Conservation (phyloP, 2,113 vertebrate species). For the Piliocolobus tephrosceles region DNA sequence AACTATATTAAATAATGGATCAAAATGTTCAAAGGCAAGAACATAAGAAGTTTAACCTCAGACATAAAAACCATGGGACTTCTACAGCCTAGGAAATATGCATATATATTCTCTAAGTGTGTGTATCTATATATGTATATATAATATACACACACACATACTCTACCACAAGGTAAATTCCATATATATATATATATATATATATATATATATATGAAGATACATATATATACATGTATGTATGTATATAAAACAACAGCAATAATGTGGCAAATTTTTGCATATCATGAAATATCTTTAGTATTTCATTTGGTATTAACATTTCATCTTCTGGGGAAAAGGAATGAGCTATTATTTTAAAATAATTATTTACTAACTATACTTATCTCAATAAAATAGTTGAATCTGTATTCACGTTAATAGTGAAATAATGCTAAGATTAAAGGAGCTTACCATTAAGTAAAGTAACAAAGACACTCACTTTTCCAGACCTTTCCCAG, state of each 20-base stretch:
- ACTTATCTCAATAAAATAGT: slow-evolving; percentile 3
- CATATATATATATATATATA: too few relatives aligned
- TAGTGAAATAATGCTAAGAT: neutral
- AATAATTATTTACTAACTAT: slow-evolving; percentile 34
- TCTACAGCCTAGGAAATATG: neutral
- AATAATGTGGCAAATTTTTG: neutral
- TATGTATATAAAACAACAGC: neutral
- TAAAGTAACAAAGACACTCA: neutral
- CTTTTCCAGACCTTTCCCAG: neutral
- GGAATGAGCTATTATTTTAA: neutral
- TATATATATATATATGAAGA: too few relatives aligned
- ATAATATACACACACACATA: too few relatives aligned
- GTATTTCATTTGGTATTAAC: slow-evolving; percentile 17
- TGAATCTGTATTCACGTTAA: neutral
- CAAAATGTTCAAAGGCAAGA: slow-evolving; percentile 65
- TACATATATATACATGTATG: neutral
- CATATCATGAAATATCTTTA: neutral
- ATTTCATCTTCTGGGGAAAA: slow-evolving; percentile 28
- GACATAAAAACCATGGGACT: slow-evolving; percentile 44
- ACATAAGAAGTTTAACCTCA: slow-evolving; percentile 53
- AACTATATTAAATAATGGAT: slow-evolving; percentile 79
- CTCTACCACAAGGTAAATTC: too few relatives aligned
- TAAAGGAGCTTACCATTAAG: neutral
- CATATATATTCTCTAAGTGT: neutral
- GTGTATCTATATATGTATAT: neutral